Evolutionary conservation across 2,888 invertebrate genomes (phyloP).

Genomic region (Patella depressa): DNA sequence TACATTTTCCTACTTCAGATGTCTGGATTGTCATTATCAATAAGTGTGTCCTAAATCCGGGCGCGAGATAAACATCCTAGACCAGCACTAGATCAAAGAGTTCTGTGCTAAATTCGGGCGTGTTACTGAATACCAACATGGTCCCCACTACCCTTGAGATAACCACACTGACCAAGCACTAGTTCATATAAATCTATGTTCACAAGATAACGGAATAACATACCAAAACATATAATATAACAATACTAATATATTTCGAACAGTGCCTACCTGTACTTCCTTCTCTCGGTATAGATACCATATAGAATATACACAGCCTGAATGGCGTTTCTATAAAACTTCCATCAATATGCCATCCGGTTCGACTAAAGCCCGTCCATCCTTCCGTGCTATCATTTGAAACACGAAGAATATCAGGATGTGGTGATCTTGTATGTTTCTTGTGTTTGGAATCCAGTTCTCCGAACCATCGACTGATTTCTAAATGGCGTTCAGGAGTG

Average conservation of each 20-base stretch:
- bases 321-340: conserved; percentile 65
- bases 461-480: conserved; percentile 64
- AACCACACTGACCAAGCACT: no score
- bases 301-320: conserved; percentile 60
- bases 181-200: no score
- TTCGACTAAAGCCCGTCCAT: conserved; percentile 62
- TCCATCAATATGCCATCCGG: conserved; percentile 68
- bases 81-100: no score
- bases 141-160: no score
- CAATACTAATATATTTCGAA: no score
- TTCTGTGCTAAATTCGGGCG: no score
- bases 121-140: no score
- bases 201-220: no score
- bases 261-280: conserved; percentile 59
- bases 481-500: conserved; percentile 55
- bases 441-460: conserved; percentile 66
- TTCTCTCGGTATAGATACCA: conserved; percentile 56
- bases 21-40: background rate
- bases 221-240: no score
- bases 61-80: no score
- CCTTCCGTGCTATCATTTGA: conserved; percentile 63
- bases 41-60: background rate
- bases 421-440: conserved; percentile 62
- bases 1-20: background rate
- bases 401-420: conserved; percentile 65